Evolutionary conservation across 2,888 invertebrate species (phyloP), one percentile per base, ranked within the genome.

Genomic region (Campoplex capitator): DNA sequence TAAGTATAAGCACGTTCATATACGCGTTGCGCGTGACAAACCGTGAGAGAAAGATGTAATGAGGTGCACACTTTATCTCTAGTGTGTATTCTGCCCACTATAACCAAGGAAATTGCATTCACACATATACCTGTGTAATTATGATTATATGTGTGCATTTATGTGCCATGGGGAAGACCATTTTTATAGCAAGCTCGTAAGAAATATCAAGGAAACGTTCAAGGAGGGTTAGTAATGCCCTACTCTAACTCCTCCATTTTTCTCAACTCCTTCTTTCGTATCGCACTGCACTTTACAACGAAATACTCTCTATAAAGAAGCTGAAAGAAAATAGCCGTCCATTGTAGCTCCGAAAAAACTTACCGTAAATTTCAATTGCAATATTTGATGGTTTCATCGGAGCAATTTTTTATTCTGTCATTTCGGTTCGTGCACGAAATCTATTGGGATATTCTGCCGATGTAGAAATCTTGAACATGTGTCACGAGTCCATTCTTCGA

Each of bases 11-110:
- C 79, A 73, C 70, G 62, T 38, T 38, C 38, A 58, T 42, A 42
- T 84, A 86, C 71, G 74, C 65, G 74, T 80, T 67, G 86, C 83
- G 79, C 84, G 86, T 82, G 88, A 89, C 88, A 87, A 89, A 88
- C 85, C 87, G 87, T 73, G 87, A 88, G 88, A 88, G 88, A 89
- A 87, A 89, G 88, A 88, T 80, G 80, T 87, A 88, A 88, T 84
- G 88, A 84, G 45, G 54, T 73, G 84, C 81, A 42, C 71, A 78
- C 54, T 74, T 56, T 35, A 56, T 77, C 42, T 70, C 62, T 58
- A 56, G 48, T 23, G 68, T 78, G 78, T 75, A 62, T 81, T 77
- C 67, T 56, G 58, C 68, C 56, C 81, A 48, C 28, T 83, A n/a
- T 78, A 80, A 74, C 83, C 70, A 76, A 54, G 23, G 58, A 54